These are phyloP conservation scores for Augochlorella aurata DNA, from an alignment of 2,888 invertebrate genomes.

Conservation along the genomic window DNA sequence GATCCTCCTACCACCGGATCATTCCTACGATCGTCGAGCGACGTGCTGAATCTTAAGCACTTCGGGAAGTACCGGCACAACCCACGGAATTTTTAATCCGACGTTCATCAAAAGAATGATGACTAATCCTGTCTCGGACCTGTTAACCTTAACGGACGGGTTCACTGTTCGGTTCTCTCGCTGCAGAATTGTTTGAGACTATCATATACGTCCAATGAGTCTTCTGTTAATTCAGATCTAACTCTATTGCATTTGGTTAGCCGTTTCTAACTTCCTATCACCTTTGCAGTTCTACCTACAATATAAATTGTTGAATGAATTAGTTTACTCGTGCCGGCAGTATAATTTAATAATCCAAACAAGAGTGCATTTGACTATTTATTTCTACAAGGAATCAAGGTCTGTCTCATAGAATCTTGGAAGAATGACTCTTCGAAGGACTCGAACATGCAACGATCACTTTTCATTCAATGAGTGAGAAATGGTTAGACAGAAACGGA, in stretches of 20 bases:
- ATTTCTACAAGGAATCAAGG: too few relatives aligned
- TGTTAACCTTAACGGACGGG: neutral
- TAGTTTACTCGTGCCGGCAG: too few relatives aligned
- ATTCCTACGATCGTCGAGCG: constrained; percentile 3
- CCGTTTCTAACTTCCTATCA: neutral
- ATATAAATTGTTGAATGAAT: too few relatives aligned
- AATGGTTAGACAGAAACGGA: neutral
- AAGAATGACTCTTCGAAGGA: neutral
- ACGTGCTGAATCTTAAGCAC: constrained; percentile 23
- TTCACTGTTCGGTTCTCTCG: neutral
- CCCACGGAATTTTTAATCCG: neutral
- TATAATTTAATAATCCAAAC: too few relatives aligned
- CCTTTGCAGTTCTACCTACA: too few relatives aligned
- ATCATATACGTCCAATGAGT: neutral
- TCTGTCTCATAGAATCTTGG: too few relatives aligned
- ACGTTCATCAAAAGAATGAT: neutral
- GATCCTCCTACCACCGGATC: neutral
- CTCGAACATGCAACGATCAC: neutral
- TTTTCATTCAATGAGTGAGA: neutral
- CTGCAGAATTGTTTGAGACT: neutral
- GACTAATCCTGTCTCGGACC: constrained; percentile 1
- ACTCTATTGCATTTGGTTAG: neutral
- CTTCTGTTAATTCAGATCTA: too few relatives aligned
- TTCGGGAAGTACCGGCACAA: neutral
- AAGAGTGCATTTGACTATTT: too few relatives aligned